Evolutionary conservation across 2,113 vertebrate species (phyloP), one percentile per base, ranked within the genome.

Genomic region (Eudyptes chrysolophus): DNA sequence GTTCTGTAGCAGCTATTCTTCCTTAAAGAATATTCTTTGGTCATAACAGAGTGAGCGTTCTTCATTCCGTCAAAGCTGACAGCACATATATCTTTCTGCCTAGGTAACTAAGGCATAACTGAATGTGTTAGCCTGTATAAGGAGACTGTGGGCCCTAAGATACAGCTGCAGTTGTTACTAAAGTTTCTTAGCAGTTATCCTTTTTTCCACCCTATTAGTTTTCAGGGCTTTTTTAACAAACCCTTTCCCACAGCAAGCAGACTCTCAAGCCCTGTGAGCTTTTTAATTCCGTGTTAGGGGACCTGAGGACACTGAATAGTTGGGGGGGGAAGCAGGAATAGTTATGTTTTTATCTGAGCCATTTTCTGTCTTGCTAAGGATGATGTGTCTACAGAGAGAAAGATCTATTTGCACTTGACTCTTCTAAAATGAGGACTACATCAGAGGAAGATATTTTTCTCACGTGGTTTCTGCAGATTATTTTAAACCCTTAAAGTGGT

Each of bases 401-500:
- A 62, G 22, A 66, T 36, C 27, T 82, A 20, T 90, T 93, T 95
- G 66, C 42, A 62, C 26, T 51, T 69, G 52, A 64, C 30, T 87
- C 22, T 52, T 64, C 49, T 72, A 76, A 95, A 95, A 87, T 36
- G 57, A 38, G 44, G 38, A 64, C 46, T 80, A 30, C 13, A 19
- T 72, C 21, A 69, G 49, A 84, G 54, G 64, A 88, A 90, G n/a
- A 4, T 77, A 27, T 3, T 89, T 87, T 79, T 84, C 30, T 85
- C 27, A 13, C 2, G 3, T 42, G 26, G 7, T 66, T 93, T 76
- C 88, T 86, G 48, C 71, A 92, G 81, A 58, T 88, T 65, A 55
- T 88, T 90, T 92, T 89, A 74, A 89, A 93, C 32, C 27, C 32
- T 70, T 34, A 61, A 92, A 95, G 9, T 58, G 42, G 46, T 84